A percentile compares a stretch with the other conserved stretches of the same genome.
phyloP scores from a whole-genome alignment of 2,113 vertebrate genomes.

The Corapipo altera region DNA sequence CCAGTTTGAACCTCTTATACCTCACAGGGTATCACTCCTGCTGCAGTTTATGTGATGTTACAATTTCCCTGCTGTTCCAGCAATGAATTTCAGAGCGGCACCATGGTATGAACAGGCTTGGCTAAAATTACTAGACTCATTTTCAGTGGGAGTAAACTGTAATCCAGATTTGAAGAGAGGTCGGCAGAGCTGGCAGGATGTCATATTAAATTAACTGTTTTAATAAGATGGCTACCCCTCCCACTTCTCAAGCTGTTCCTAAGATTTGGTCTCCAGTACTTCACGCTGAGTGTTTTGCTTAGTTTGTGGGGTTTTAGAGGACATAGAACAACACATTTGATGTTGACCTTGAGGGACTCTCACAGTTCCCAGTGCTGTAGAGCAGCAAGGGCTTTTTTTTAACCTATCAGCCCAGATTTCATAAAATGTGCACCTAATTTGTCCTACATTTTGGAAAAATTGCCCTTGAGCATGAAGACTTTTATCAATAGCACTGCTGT shows the following conservation, averaged over 20 bases:
- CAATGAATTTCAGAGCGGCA: neutral
- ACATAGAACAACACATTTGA: neutral
- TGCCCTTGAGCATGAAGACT: neutral
- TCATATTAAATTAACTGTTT: neutral
- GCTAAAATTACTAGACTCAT: conserved; percentile 15
- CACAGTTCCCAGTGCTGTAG: neutral
- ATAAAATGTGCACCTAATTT: neutral
- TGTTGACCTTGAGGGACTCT: neutral
- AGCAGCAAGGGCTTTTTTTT: neutral
- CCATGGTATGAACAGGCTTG: neutral
- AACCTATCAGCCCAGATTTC: neutral
- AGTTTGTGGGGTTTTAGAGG: neutral
- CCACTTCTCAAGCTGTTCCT: neutral
- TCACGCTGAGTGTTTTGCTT: neutral
- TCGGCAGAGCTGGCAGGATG: neutral
- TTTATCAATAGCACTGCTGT: neutral
- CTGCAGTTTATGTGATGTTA: neutral
- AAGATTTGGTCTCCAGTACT: neutral
- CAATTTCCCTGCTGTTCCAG: neutral
- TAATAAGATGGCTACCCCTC: neutral
- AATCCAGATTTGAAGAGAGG: conserved; percentile 36
- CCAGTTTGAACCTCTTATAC: neutral
- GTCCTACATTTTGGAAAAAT: neutral
- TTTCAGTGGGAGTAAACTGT: conserved; percentile 14
- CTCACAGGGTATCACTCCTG: neutral